Base-by-base conservation (phyloP, 2,113 vertebrate species). In the Pao palembangensis region DNA sequence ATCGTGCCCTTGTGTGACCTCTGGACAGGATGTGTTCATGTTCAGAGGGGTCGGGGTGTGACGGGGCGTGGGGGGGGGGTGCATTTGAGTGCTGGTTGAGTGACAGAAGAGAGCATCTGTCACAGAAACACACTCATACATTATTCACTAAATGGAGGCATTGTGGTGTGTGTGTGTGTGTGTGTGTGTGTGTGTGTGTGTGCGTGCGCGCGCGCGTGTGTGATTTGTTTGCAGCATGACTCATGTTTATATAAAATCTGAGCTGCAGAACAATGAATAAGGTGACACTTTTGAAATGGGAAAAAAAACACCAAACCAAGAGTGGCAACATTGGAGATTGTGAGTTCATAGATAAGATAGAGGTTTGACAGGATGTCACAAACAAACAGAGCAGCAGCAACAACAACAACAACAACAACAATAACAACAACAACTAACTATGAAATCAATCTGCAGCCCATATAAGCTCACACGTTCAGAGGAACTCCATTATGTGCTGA, bases 81-180 rank as follows among this genome's bases (percentile, higher is more conserved):
- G 49, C 21, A 52, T 38, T 20, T 3, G 14, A 48, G 52, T 13
- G 17, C 64, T 85, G 85, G 70, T 77, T 80, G 81, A 85, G 67
- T 83, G 87, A 85, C 81, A 84, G 78, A 61, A 62, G 67, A 63
- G 80, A 89, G 86, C 88, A 87, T 86, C 86, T 89, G 88, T 88
- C 80, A 81, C 57, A 63, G 75, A 64, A 76, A 69, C 68, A 60
- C 71, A 48, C 52, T 88, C 83, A 86, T 88, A 56, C 80, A 89
- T 89, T 84, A 89, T 88, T 88, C 83, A 88, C 54, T 78, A 69
- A 83, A 59, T 61, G 52, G 73, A 69, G 64, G 42, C 46, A 74
- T 59, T 74, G 34, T 15, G 6, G 13, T 46, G 44, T 46, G 44
- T 16, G 67, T 52, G n/a, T 67, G 55, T 47, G 50, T 18, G 19